These are phyloP conservation scores for Climacteris rufus DNA, from an alignment of 2,113 vertebrate species.

Conservation along the genomic window DNA sequence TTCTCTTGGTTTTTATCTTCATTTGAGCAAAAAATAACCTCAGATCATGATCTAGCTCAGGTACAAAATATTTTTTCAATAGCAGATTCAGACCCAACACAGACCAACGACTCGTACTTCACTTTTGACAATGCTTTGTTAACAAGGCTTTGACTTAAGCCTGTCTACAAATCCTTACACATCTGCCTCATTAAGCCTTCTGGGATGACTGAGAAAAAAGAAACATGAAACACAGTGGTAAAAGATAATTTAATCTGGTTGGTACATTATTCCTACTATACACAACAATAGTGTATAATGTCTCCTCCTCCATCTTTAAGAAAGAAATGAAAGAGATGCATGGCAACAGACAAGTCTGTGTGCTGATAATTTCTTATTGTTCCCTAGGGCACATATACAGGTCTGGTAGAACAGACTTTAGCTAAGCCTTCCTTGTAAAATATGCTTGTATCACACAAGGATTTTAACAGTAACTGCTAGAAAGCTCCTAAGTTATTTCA, in stretches of 20 bases:
- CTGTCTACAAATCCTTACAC: neutral
- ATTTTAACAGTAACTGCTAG: neutral
- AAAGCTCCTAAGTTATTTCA: neutral
- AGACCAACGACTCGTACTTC: neutral
- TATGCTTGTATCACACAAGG: neutral
- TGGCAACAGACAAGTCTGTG: neutral
- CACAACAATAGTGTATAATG: neutral
- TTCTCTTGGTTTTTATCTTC: neutral
- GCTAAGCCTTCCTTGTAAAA: neutral
- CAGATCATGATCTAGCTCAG: neutral
- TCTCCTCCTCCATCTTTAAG: neutral
- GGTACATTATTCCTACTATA: neutral
- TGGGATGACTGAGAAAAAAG: neutral
- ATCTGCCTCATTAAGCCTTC: neutral
- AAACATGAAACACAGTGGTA: neutral
- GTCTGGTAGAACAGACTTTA: neutral
- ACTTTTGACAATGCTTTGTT: neutral
- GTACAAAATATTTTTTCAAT: neutral
- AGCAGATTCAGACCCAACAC: neutral
- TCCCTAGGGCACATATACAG: neutral
- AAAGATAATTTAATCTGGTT: neutral
- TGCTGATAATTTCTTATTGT: neutral
- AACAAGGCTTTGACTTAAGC: neutral
- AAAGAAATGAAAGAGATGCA: neutral
- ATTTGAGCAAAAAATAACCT: neutral